Percentiles rank a stretch among this genome's conserved stretches.
Evolutionary conservation across 2,113 vertebrate genomes (phyloP).

Genomic region (Callocephalon fimbriatum): DNA sequence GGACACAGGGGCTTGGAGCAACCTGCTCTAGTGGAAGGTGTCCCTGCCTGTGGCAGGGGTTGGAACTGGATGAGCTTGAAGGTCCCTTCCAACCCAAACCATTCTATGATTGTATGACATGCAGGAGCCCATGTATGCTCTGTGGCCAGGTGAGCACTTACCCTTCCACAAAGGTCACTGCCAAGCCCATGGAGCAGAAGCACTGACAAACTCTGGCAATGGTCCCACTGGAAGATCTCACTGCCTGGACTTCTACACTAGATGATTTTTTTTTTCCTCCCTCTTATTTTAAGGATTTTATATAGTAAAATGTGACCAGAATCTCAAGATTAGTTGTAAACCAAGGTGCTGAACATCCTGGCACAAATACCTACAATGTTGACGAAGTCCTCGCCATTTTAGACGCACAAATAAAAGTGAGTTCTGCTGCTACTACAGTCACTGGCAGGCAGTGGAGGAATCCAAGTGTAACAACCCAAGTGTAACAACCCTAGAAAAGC

Average conservation of each 20-base stretch:
- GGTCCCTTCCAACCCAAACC: background rate
- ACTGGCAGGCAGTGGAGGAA: background rate
- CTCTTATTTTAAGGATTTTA: background rate
- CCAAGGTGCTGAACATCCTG: background rate
- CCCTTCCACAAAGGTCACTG: background rate
- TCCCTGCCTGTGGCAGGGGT: rapidly evolving
- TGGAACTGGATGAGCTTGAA: background rate
- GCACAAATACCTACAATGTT: background rate
- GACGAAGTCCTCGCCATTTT: rapidly evolving
- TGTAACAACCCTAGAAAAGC: background rate
- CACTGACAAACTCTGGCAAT: background rate
- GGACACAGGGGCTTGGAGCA: background rate
- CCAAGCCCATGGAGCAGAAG: background rate
- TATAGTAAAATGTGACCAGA: background rate
- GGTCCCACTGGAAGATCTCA: background rate
- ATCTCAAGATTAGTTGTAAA: background rate
- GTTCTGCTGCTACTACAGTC: background rate
- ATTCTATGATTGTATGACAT: background rate
- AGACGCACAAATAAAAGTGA: background rate
- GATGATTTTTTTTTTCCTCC: background rate
- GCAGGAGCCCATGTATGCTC: background rate
- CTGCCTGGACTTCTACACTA: background rate
- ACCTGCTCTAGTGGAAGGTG: rapidly evolving
- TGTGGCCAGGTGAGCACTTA: background rate
- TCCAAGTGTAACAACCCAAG: background rate